phyloP scores from a whole-genome alignment of 2,797 vertebrate genomes.

The Propithecus perrieri region DNA sequence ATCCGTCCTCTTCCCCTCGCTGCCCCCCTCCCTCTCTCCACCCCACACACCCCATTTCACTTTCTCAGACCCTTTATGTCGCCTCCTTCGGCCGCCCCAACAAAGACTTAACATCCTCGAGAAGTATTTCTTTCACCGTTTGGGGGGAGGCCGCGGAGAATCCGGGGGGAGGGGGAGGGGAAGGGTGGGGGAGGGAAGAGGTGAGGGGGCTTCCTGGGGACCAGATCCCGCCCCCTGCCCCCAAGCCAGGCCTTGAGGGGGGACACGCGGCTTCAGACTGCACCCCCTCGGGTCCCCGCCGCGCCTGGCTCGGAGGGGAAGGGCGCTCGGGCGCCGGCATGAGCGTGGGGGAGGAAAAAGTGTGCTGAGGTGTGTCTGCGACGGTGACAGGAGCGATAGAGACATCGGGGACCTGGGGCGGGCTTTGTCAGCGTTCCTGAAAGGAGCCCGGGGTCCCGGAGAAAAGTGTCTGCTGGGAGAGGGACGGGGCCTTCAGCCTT shows the following conservation, averaged over 20 bases:
- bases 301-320: background rate
- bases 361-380: background rate
- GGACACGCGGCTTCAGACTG: background rate
- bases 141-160: conserved; percentile 40
- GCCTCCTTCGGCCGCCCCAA: conserved; percentile 80
- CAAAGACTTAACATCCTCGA: conserved; percentile 80
- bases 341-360: background rate
- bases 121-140: conserved; percentile 77
- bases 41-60: conserved; percentile 76
- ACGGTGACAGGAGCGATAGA: conserved; percentile 24
- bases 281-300: background rate
- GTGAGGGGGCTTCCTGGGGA: background rate
- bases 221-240: background rate
- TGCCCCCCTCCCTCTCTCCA: conserved; percentile 69
- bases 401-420: background rate
- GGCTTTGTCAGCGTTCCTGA: background rate
- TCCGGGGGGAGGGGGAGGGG: background rate
- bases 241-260: background rate
- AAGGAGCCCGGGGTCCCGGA: background rate
- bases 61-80: conserved; percentile 84
- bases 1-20: conserved; percentile 84
- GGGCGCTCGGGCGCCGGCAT: background rate
- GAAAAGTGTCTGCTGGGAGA: background rate
- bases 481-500: background rate
- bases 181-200: background rate